phyloP scores from a whole-genome alignment of 64 coral and sea anemone genomes.

The Actinia tenebrosa region DNA sequence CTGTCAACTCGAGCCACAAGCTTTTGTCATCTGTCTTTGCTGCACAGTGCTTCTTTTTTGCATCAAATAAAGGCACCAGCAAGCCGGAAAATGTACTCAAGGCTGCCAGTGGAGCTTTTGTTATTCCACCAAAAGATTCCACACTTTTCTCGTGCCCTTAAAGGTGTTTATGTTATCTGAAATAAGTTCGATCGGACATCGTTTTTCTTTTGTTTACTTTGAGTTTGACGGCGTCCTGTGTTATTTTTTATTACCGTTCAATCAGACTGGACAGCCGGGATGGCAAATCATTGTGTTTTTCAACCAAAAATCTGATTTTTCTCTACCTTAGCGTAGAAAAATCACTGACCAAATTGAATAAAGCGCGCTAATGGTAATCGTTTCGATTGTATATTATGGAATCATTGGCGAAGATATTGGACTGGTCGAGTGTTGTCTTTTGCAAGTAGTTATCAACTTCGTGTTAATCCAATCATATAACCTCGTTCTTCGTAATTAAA shows the following conservation, averaged over 20 bases:
- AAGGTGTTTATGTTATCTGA: not conserved
- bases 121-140: not conserved
- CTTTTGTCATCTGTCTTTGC: conserved; percentile 3
- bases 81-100: conserved; percentile 18
- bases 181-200: not conserved
- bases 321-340: not conserved
- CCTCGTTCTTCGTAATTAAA: not conserved
- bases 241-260: not conserved
- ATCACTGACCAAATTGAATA: not conserved
- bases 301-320: not conserved
- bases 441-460: conserved; percentile 2
- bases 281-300: not conserved
- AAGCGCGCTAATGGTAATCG: conserved; percentile 6
- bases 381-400: not conserved
- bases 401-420: conserved; percentile 16
- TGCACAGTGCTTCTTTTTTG: conserved; percentile 10
- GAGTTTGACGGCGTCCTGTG: conserved; percentile 3
- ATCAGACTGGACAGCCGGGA: not conserved
- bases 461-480: not conserved
- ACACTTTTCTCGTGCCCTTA: not conserved
- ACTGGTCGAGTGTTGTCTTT: conserved; percentile 2
- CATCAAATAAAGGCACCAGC: not conserved
- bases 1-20: conserved; percentile 5
- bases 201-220: not conserved
- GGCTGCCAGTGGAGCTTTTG: not conserved